Evolutionary conservation across 2,113 vertebrate species (phyloP).

Genomic region (Martes martes): DNA sequence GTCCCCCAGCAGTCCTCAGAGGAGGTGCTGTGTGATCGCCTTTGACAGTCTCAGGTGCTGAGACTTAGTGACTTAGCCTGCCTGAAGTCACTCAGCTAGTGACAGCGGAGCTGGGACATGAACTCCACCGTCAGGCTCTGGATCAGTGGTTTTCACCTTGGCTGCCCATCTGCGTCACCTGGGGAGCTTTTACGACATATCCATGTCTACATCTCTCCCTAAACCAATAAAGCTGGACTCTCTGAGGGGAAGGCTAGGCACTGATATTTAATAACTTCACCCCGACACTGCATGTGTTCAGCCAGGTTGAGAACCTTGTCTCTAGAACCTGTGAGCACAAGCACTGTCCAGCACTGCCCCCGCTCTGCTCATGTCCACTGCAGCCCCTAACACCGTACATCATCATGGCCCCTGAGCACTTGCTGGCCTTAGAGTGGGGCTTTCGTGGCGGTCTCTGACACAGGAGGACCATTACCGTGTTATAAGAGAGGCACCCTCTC

Average conservation of each 20-base stretch:
- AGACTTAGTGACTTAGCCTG: neutral
- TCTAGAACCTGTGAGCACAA: neutral
- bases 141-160: neutral
- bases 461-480: neutral
- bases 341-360: neutral
- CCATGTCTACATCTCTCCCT: neutral
- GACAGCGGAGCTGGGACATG: neutral
- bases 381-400: too few relatives aligned
- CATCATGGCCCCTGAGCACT: neutral
- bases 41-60: neutral
- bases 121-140: neutral
- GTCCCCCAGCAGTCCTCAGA: neutral
- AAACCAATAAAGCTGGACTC: neutral
- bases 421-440: neutral
- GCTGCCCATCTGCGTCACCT: neutral
- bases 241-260: accelerated
- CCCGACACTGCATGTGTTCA: neutral
- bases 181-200: neutral
- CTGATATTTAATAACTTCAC: neutral
- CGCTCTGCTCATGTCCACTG: accelerated
- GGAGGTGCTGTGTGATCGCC: neutral
- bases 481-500: neutral
- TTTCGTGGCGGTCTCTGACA: neutral
- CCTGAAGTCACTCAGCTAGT: neutral
- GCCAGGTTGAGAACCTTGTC: neutral